phyloP scores from a whole-genome alignment of 2,888 invertebrate genomes.

The Cremastinae sp. region DNA sequence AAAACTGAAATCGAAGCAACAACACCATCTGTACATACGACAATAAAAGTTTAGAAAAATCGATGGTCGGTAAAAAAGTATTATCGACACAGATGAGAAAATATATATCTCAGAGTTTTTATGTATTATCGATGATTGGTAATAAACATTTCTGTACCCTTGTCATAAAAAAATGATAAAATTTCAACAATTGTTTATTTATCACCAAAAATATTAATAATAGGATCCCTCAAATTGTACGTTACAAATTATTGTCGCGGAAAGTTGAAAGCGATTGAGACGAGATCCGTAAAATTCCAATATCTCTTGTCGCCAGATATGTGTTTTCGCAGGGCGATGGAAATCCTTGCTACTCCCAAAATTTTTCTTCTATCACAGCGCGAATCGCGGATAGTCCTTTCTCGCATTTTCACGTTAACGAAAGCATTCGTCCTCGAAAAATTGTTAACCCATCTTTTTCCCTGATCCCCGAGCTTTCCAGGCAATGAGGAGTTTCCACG shows the following conservation, averaged over 20 bases:
- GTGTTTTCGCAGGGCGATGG: constrained; percentile 34
- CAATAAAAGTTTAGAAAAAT: not conserved
- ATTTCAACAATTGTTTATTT: constrained; percentile 53
- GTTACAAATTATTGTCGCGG: constrained; percentile 52
- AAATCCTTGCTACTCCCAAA: constrained; percentile 27
- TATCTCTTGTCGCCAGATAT: constrained; percentile 47
- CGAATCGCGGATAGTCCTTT: constrained; percentile 38
- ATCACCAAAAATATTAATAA: constrained; percentile 54
- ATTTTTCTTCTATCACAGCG: constrained; percentile 27
- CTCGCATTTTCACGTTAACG: constrained; percentile 43
- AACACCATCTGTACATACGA: not conserved
- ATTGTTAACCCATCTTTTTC: constrained; percentile 84
- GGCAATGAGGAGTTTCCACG: constrained; percentile 89
- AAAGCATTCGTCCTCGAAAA: constrained; percentile 50
- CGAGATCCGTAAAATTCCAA: constrained; percentile 28
- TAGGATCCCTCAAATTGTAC: constrained; percentile 40
- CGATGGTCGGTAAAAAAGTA: not conserved
- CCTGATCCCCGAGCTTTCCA: constrained; percentile 90
- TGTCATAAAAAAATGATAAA: constrained; percentile 6
- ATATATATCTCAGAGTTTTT: too few species aligned
- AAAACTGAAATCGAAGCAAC: too few species aligned
- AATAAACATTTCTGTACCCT: too few species aligned
- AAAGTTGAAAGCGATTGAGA: constrained; percentile 32
- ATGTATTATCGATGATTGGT: too few species aligned
- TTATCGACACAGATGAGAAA: too few species aligned